A percentile compares a stretch with the other conserved stretches of the same genome.
Conservation (phyloP, 2,888 invertebrate genomes). For the Drosophila percnosoma region DNA sequence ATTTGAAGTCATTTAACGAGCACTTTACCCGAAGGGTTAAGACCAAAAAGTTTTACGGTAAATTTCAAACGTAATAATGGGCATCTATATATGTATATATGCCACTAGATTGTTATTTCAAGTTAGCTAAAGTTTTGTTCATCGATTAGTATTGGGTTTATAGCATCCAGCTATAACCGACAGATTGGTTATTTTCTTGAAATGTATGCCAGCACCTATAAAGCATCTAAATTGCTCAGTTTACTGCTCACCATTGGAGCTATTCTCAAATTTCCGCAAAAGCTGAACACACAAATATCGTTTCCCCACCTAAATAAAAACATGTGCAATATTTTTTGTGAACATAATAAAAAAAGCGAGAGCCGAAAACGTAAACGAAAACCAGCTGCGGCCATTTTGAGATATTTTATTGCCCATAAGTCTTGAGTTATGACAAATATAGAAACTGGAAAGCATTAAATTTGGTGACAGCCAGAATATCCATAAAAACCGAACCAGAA, state of each 20-base stretch:
- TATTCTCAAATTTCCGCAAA: constrained; percentile 16
- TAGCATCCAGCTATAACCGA: background rate
- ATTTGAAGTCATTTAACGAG: constrained; percentile 32
- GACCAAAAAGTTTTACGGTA: constrained; percentile 7
- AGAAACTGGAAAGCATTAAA: constrained; percentile 74
- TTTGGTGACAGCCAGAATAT: constrained; percentile 63
- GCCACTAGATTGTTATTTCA: background rate
- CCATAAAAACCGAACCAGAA: constrained; percentile 61
- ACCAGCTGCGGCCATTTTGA: constrained; percentile 78
- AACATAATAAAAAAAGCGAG: constrained; percentile 23
- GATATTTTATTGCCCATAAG: constrained; percentile 71
- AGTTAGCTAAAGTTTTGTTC: background rate
- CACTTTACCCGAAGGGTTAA: constrained; percentile 19
- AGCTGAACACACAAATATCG: constrained; percentile 12
- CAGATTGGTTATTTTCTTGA: background rate
- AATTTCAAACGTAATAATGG: constrained; percentile 18
- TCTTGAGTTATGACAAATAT: constrained; percentile 75
- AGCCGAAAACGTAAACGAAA: constrained; percentile 38
- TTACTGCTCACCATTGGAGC: constrained; percentile 18
- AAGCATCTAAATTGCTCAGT: background rate
- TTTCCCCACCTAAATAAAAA: constrained; percentile 1
- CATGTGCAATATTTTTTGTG: constrained; percentile 24
- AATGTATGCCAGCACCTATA: background rate
- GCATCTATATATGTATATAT: background rate
- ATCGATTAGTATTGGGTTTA: background rate